Evolutionary conservation across 2,797 vertebrate species (phyloP).

Genomic region (Hyperoplus lanceolatus): DNA sequence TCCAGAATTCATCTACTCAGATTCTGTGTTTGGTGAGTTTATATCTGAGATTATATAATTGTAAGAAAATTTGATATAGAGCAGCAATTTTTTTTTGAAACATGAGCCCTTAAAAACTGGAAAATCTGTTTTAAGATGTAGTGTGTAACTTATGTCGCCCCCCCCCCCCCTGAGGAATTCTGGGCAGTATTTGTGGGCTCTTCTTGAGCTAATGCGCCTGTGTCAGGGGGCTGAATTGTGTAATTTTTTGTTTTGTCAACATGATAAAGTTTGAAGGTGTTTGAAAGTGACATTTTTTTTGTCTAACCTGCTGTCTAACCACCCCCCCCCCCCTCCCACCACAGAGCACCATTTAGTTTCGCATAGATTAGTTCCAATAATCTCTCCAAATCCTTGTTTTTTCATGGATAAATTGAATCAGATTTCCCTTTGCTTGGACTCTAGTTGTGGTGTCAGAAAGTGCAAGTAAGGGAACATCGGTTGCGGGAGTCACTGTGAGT

Average conservation of each 20-base stretch:
- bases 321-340: too few relatives aligned
- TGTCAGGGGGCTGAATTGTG: neutral
- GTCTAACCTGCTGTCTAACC: too few relatives aligned
- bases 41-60: neutral
- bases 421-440: constrained; percentile 30
- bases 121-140: too few relatives aligned
- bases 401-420: neutral
- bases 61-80: neutral
- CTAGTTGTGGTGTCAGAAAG: constrained; percentile 92
- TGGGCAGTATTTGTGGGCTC: too few relatives aligned
- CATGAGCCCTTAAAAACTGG: neutral
- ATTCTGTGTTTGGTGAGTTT: constrained; percentile 74
- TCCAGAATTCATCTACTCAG: constrained; percentile 83
- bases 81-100: neutral
- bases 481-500: constrained; percentile 88
- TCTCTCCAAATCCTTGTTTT: too few relatives aligned
- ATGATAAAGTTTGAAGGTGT: too few relatives aligned
- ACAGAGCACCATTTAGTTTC: too few relatives aligned
- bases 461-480: constrained; percentile 82
- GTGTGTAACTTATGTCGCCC: too few relatives aligned
- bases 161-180: too few relatives aligned
- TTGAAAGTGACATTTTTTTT: too few relatives aligned
- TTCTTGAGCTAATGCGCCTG: too few relatives aligned
- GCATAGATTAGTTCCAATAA: too few relatives aligned
- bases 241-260: neutral